These are phyloP conservation scores for Drosophila funebris DNA, from an alignment of 1,140 invertebrate species.

Conservation along the genomic window DNA sequence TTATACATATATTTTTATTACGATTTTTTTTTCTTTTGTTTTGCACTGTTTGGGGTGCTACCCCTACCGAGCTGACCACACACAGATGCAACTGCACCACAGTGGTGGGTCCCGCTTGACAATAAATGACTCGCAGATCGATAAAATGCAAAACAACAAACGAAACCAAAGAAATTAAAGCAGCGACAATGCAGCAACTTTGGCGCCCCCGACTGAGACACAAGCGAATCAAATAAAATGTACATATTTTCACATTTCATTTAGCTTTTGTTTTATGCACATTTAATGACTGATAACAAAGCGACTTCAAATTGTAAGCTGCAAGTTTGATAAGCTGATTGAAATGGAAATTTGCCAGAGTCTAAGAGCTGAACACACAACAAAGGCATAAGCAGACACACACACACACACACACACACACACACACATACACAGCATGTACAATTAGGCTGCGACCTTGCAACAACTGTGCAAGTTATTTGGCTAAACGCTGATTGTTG, in stretches of 20 bases:
- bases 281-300: background rate
- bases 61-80: constrained; percentile 26
- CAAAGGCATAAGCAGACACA: no score
- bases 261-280: background rate
- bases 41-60: constrained; percentile 31
- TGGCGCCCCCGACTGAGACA: constrained; percentile 49
- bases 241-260: background rate
- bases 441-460: constrained; percentile 19
- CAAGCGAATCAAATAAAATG: constrained; percentile 9
- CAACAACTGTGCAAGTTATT: background rate
- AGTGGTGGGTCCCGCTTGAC: constrained; percentile 32
- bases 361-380: no score
- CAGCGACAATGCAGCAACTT: constrained; percentile 24
- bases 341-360: no score
- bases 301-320: no score
- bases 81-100: constrained; percentile 29
- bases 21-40: background rate
- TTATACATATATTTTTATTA: background rate
- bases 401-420: background rate
- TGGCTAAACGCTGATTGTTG: constrained; percentile 7
- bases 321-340: no score
- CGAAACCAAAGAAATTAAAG: background rate
- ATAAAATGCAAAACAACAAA: background rate
- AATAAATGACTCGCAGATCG: constrained; percentile 37
- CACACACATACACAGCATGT: background rate